Percentiles rank a stretch among this genome's conserved stretches.
Evolutionary conservation across 2,888 invertebrate genomes (phyloP).

Genomic region (Apotomis betuletana): DNA sequence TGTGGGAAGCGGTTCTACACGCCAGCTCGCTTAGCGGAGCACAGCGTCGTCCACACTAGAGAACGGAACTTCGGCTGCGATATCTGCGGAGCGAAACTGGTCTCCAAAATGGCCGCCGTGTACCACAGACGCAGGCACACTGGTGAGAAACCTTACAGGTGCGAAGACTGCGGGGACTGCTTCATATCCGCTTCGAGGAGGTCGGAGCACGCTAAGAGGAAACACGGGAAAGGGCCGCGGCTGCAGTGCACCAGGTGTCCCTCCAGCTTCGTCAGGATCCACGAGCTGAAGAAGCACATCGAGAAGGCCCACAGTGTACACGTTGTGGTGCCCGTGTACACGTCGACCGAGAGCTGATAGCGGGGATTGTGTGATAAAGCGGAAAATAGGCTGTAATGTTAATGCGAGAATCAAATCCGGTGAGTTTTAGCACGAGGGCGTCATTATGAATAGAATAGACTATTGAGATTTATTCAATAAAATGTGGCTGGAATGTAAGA

Average conservation of each 20-base stretch:
- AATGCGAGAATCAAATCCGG: no score
- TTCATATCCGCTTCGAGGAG: constrained; percentile 75
- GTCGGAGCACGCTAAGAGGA: constrained; percentile 71
- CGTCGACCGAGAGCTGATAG: not conserved
- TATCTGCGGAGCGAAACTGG: constrained; percentile 76
- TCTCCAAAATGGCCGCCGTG: constrained; percentile 75
- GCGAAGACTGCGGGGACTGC: constrained; percentile 70
- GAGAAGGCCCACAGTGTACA: constrained; percentile 58
- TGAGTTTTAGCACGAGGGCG: no score
- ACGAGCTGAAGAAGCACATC: constrained; percentile 67
- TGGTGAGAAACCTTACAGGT: constrained; percentile 75
- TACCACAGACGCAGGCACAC: constrained; percentile 77
- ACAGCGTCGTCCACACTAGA: constrained; percentile 80
- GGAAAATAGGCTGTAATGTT: not conserved
- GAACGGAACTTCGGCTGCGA: constrained; percentile 80
- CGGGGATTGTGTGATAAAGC: not conserved
- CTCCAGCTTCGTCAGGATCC: constrained; percentile 62
- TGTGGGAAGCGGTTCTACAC: constrained; percentile 81
- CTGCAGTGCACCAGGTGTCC: constrained; percentile 63
- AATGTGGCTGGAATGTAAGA: no score
- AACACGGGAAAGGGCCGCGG: constrained; percentile 66
- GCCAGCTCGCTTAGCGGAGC: constrained; percentile 77
- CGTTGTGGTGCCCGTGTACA: constrained; percentile 13
- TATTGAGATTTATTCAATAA: no score
- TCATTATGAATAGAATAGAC: no score